These are phyloP conservation scores for Rhingia campestris DNA, from an alignment of 2,888 invertebrate species.

Conservation along the genomic window DNA sequence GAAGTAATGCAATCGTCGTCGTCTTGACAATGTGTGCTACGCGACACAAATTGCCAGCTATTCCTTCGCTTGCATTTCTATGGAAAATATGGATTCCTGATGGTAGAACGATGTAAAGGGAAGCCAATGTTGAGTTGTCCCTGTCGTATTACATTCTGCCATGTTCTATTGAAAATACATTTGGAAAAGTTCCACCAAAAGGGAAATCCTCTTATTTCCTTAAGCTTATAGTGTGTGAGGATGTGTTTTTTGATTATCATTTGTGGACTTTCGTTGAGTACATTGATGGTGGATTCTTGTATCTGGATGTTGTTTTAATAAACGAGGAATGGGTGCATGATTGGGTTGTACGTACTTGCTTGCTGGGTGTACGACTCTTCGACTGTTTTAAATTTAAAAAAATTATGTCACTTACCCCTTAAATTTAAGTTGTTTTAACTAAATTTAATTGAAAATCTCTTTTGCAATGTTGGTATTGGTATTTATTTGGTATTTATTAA, in stretches of 20 bases:
- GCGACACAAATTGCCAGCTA: neutral
- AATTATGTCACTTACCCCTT: no score
- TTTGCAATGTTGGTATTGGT: no score
- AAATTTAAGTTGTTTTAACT: no score
- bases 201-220: conserved; percentile 25
- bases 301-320: no score
- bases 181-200: conserved; percentile 1
- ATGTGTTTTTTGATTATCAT: neutral
- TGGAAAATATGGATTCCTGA: neutral
- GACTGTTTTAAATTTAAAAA: no score
- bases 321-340: no score
- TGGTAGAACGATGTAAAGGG: neutral
- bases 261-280: no score
- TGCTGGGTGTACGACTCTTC: no score
- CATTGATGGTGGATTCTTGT: no score
- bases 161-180: conserved; percentile 5
- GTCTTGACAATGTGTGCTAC: neutral
- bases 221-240: neutral
- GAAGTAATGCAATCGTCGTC: neutral
- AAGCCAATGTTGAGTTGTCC: neutral
- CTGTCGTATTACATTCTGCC: neutral
- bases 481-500: no score
- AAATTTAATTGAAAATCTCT: no score
- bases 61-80: conserved; percentile 1
- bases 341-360: no score